A percentile compares a stretch with the other conserved stretches of the same genome.
Conservation (phyloP, 2,888 invertebrate species). For the Deilephila porcellus region DNA sequence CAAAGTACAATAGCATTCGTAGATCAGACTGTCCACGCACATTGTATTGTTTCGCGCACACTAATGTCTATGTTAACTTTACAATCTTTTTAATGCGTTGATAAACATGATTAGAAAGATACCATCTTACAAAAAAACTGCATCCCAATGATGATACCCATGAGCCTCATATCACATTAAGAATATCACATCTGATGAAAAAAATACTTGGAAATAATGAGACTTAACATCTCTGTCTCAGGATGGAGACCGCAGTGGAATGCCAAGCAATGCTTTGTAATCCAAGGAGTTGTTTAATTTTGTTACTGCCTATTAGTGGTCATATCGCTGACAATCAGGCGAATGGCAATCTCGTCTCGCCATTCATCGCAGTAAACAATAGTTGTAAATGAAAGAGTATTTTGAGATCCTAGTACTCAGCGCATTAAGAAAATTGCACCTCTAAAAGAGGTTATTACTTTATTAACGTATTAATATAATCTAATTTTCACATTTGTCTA, state of each 20-base stretch:
- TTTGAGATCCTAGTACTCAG: neutral
- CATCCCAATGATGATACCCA: neutral
- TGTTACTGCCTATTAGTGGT: too few species aligned
- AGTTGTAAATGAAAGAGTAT: neutral
- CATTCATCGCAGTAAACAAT: too few species aligned
- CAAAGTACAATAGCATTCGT: slow-evolving; percentile 75
- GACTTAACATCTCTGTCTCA: too few species aligned
- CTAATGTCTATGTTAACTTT: neutral
- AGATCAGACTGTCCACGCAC: slow-evolving; percentile 50
- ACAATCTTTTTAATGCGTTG: slow-evolving; percentile 5
- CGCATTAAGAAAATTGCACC: neutral
- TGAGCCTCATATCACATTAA: too few species aligned
- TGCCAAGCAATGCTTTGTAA: too few species aligned
- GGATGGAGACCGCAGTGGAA: too few species aligned
- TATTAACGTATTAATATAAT: neutral
- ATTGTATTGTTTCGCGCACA: slow-evolving; percentile 52
- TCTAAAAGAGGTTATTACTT: neutral
- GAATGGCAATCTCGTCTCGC: too few species aligned
- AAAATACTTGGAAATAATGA: too few species aligned
- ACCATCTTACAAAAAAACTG: neutral
- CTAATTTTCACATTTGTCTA: slow-evolving; percentile 20
- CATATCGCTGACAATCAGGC: too few species aligned
- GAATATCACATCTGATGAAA: too few species aligned
- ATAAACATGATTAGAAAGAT: neutral
- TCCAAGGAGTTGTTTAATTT: too few species aligned